Percentiles rank a stretch among this genome's conserved stretches.
Conservation (phyloP, 2,888 invertebrate species). For the Oligia fasciuncula region DNA sequence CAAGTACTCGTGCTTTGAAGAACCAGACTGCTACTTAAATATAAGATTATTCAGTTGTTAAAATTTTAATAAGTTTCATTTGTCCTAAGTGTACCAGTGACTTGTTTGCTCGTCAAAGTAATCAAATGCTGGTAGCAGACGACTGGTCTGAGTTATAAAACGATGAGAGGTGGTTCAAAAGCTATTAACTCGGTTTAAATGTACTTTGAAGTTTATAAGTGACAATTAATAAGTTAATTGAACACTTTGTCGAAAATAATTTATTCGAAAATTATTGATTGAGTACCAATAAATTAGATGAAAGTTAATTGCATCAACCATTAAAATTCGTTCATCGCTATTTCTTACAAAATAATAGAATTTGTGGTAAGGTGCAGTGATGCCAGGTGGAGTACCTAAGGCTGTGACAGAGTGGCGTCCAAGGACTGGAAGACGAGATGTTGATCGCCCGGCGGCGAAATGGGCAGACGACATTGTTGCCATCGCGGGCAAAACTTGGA, state of each 20-base stretch:
- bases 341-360: not conserved
- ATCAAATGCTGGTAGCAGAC: constrained; percentile 33
- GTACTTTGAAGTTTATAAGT: not conserved
- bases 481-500: not conserved
- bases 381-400: not conserved
- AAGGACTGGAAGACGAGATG: too few species aligned
- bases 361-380: too few species aligned
- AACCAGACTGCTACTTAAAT: not conserved
- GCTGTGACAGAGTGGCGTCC: not conserved
- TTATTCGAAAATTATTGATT: not conserved
- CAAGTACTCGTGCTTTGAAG: not conserved
- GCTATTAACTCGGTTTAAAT: not conserved
- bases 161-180: not conserved
- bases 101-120: constrained; percentile 17
- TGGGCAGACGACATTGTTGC: too few species aligned
- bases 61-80: not conserved
- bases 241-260: not conserved
- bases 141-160: constrained; percentile 3
- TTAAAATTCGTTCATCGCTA: not conserved
- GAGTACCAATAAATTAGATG: not conserved
- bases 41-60: not conserved
- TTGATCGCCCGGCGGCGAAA: too few species aligned
- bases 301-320: not conserved
- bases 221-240: not conserved
- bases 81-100: not conserved